Conservation (phyloP, 2,797 vertebrate species). For the Phrynocephalus forsythii region DNA sequence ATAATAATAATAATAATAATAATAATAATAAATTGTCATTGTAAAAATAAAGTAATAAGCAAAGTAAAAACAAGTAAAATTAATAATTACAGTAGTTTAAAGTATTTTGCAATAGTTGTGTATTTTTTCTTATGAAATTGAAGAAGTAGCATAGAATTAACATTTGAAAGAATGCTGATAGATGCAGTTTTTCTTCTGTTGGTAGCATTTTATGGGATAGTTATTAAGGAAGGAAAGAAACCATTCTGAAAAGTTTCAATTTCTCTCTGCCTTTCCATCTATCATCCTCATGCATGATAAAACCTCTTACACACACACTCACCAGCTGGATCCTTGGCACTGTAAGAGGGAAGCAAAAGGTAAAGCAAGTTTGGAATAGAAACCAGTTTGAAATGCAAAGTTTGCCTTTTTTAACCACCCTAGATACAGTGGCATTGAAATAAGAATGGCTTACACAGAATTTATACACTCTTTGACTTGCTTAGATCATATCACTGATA, state of each 20-base stretch:
- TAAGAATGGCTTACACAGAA: background rate
- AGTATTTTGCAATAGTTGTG: background rate
- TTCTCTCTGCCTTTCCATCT: background rate
- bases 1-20: too few species aligned
- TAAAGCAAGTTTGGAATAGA: background rate
- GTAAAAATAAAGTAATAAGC: background rate
- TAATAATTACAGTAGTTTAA: background rate
- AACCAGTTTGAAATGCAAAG: background rate
- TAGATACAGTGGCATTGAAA: background rate
- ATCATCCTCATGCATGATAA: background rate
- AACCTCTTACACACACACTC: background rate
- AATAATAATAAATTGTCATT: too few species aligned
- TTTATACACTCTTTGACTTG: conserved; percentile 19
- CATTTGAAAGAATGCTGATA: background rate
- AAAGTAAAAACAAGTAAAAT: background rate
- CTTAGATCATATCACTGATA: background rate
- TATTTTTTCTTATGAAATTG: background rate
- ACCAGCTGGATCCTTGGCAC: background rate
- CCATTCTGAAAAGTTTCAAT: background rate
- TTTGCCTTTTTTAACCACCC: background rate
- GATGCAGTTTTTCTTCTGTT: background rate
- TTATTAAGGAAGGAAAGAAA: background rate
- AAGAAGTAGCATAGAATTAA: background rate
- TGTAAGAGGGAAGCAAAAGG: background rate
- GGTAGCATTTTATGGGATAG: background rate